phyloP scores from a whole-genome alignment of 2,888 invertebrate genomes.

The Megastigmus dorsalis region DNA sequence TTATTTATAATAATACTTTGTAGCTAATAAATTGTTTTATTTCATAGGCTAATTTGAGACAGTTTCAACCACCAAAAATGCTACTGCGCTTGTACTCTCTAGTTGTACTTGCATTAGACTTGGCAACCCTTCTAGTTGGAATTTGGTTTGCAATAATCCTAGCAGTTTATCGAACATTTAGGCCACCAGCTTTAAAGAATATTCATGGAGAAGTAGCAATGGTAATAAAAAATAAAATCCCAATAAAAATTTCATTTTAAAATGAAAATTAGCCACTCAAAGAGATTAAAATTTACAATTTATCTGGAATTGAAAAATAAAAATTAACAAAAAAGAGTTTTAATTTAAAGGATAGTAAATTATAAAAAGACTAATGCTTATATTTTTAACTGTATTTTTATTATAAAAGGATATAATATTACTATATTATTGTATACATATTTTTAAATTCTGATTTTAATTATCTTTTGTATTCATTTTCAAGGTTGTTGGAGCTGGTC shows the following conservation, averaged over 20 bases:
- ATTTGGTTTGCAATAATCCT: slow-evolving; percentile 76
- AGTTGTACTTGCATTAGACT: slow-evolving; percentile 77
- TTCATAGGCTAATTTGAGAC: slow-evolving; percentile 55
- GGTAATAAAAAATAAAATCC: slow-evolving; percentile 68
- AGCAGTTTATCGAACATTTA: slow-evolving; percentile 76
- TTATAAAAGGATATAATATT: too few species aligned
- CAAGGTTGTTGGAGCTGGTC: slow-evolving; percentile 83
- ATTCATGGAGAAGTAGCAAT: slow-evolving; percentile 80
- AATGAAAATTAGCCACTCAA: background rate
- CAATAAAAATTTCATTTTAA: background rate
- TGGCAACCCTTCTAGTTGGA: slow-evolving; percentile 76
- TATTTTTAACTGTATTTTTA: too few species aligned
- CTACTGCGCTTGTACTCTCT: slow-evolving; percentile 77
- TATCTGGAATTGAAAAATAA: background rate
- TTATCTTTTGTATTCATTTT: too few species aligned
- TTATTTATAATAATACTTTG: background rate
- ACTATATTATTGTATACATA: slow-evolving; percentile 1
- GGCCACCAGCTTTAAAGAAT: slow-evolving; percentile 79
- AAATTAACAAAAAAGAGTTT: background rate
- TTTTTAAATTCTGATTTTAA: too few species aligned
- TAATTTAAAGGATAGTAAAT: background rate
- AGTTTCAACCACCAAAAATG: slow-evolving; percentile 75
- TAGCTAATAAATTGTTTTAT: slow-evolving; percentile 12
- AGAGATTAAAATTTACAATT: too few species aligned
- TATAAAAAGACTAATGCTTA: background rate